Base-by-base conservation (phyloP, 2,888 invertebrate species). In the Arge pagana region DNA sequence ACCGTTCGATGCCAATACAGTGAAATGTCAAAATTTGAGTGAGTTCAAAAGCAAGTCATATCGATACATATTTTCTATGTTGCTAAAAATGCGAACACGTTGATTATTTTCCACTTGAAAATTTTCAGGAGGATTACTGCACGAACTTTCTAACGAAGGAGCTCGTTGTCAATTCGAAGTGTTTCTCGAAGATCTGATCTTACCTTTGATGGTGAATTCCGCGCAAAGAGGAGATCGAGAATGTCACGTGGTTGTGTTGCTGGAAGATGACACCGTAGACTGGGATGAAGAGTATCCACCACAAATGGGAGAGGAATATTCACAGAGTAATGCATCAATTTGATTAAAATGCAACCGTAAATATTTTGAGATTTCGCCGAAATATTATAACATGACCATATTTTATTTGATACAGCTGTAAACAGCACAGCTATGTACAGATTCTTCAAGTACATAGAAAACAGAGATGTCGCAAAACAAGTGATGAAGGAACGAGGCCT, bases 231-330 rank as follows among this genome's bases (percentile, higher is more conserved):
- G 99, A 0, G 99, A 99, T 77, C 82, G 97, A 5, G 99, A 98
- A 77, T 97, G 97, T 76, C 98, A 99, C 75, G 92, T 99, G 54
- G 97, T 98, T 16, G 93, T 96, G 3, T 80, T 99, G 35, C 80
- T 96, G 30, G 98, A 99, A 70, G 99, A 99, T 66, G 99, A 99
- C 77, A 86, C 85, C 3, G 86, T 90, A 19, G 99, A 99, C 71
- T 99, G 99, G 99, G 99, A 99, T 73, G 96, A 96, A 70, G 93
- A 98, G 75, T 98, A 95, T 77, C 99, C 99, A 0, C 99, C 99
- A 0, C 97, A 97, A 79, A 98, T 98, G 95, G 98, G 98, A 5
- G 98, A 97, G 71, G 97, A 99, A 79, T 96, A 98, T 78, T 93
- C 95, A 39, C 97, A 97, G 80, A 97, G 90, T 86, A 80, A 79